Evolutionary conservation across 2,113 vertebrate species (phyloP), one percentile per base, ranked within the genome.

Genomic region (Phalacrocorax pelagicus): DNA sequence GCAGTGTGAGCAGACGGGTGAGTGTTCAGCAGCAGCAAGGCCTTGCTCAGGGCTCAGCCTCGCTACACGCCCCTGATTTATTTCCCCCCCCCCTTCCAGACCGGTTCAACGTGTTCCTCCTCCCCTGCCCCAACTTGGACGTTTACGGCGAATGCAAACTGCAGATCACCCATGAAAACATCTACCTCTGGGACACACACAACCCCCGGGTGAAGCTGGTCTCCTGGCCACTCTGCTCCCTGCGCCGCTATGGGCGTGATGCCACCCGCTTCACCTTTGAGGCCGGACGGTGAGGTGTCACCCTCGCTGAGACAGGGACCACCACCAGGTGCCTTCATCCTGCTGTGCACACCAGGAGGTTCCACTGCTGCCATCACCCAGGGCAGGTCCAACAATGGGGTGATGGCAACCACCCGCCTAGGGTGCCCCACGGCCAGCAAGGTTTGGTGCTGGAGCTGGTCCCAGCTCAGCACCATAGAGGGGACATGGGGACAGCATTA

Each of bases 181-280:
- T 99, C 98, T 99, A 99, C 98, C 99, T 99, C 97, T 99, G 99
- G 99, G 99, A 99, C 96, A 98, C 97, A 34, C 99, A 98, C 98
- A 99, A 99, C 97, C 99, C 99, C 9, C 99, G 99, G 46, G 97
- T 98, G 94, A 99, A 99, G 97, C 98, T 99, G 92, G 97, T 99
- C 88, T 99, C 99, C 34, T 99, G 99, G 99, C 99, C 99, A 1
- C 99, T 99, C 81, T 99, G 99, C 97, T 99, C 99, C 2, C 92
- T 99, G 93, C 98, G 99, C 47, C 99, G 99, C 96, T 99, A 99
- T 0, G 99, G 99, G 51, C 98, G 99, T 0, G 99, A 99, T 0
- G 98, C 99, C 94, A 99, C 99, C 0, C 98, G 99, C 90, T 99
- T 99, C 95, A 99, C 99, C 94, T 99, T 99, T 2, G 99, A 99